Percentiles rank a stretch among this genome's conserved stretches.
phyloP scores from a whole-genome alignment of 2,113 vertebrate genomes.

The Neopipo cinnamomea region DNA sequence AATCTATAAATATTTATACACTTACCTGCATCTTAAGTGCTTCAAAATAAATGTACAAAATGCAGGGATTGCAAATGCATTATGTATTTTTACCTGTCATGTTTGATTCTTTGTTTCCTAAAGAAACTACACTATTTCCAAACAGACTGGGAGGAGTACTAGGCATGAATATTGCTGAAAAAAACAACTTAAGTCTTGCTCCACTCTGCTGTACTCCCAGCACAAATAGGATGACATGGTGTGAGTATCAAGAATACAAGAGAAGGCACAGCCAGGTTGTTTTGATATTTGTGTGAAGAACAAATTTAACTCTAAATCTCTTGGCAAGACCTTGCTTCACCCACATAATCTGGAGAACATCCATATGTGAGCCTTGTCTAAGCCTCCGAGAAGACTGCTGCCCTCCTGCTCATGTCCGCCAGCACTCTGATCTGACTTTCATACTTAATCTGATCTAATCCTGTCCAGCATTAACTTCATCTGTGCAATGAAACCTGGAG shows the following conservation, averaged over 20 bases:
- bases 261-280: constrained; percentile 71
- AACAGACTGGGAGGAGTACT: constrained; percentile 62
- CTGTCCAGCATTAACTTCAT: constrained; percentile 83
- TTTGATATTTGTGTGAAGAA: constrained; percentile 79
- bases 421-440: constrained; percentile 82
- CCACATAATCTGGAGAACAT: constrained; percentile 77
- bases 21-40: constrained; percentile 43
- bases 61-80: constrained; percentile 69
- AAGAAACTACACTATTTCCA: constrained; percentile 67
- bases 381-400: constrained; percentile 74
- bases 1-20: constrained; percentile 64
- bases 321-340: constrained; percentile 76
- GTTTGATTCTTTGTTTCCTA: constrained; percentile 79
- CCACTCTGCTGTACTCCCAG: constrained; percentile 46
- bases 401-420: constrained; percentile 72
- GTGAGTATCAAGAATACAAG: constrained; percentile 71
- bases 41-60: constrained; percentile 56
- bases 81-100: constrained; percentile 75
- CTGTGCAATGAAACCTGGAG: constrained; percentile 84
- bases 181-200: constrained; percentile 63
- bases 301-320: constrained; percentile 82
- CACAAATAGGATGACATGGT: constrained; percentile 79
- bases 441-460: constrained; percentile 88
- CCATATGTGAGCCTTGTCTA: constrained; percentile 75
- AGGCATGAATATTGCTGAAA: constrained; percentile 67